These are phyloP conservation scores for Callinectes sapidus DNA, from an alignment of 2,888 invertebrate genomes.

Conservation along the genomic window DNA sequence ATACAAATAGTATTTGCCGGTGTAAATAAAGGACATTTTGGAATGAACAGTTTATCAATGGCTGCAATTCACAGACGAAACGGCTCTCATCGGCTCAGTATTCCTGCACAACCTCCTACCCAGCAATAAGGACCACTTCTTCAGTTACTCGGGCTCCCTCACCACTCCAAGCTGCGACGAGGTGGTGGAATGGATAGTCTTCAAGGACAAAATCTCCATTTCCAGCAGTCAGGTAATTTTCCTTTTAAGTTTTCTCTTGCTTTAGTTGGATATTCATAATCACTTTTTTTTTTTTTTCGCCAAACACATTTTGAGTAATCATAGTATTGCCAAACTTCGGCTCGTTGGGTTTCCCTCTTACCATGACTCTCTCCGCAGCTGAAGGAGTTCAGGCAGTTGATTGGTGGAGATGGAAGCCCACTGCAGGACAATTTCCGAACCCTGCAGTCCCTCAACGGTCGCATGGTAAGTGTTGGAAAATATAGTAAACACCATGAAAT, in stretches of 20 bases:
- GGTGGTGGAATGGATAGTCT: slow-evolving; percentile 51
- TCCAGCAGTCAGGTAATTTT: slow-evolving; percentile 34
- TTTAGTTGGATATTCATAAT: too few species aligned
- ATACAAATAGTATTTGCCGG: background rate
- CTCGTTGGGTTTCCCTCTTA: background rate
- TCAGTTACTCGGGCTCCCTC: slow-evolving; percentile 48
- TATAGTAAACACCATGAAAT: background rate
- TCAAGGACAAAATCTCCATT: slow-evolving; percentile 28
- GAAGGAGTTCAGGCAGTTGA: slow-evolving; percentile 27
- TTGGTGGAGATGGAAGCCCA: background rate
- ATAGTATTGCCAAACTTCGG: too few species aligned
- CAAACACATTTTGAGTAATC: too few species aligned
- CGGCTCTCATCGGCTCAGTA: slow-evolving; percentile 4
- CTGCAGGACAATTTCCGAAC: slow-evolving; percentile 49
- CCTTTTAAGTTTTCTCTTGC: background rate
- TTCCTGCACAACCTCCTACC: slow-evolving; percentile 28
- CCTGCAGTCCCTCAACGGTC: slow-evolving; percentile 42
- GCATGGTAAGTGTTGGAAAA: slow-evolving; percentile 21
- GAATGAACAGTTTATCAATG: background rate
- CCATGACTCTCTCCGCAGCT: slow-evolving; percentile 2
- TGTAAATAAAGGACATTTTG: background rate
- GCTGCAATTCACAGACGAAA: background rate
- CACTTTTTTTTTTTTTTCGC: too few species aligned
- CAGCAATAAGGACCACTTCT: background rate
- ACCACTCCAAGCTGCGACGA: slow-evolving; percentile 47